Evolutionary conservation across 2,113 vertebrate genomes (phyloP), one percentile per base, ranked within the genome.

Genomic region (Bufo gargarizans): DNA sequence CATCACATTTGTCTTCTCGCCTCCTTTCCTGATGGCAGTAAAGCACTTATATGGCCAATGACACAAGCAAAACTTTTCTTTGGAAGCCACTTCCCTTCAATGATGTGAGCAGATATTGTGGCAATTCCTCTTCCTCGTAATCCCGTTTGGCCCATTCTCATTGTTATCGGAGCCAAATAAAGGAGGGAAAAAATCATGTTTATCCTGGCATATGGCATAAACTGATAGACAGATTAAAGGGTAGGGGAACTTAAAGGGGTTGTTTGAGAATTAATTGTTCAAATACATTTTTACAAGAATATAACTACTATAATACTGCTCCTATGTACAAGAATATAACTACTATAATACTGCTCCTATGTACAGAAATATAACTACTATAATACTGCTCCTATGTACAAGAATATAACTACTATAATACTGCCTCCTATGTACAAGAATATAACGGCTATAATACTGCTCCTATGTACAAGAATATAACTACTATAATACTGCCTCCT

Each of bases 81-180:
- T n/a, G 17, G 19, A 19, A 77, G 9, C 6, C 4, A 11, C 47
- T 47, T 49, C 14, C 47, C 19, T 53, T n/a, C 74, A 50, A 14
- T 77, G 45, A 77, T 50, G 19, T 1, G 50, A 78, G n/a, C 77
- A 6, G 50, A 78, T 56, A 78, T 78, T 78, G 20, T 10, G 1
- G 9, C 6, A 22, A 78, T 78, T 13, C 49, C 50, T 78, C 77
- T 77, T 78, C 7, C 20, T 1, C 12, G 4, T 56, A 56, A 78
- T 56, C 77, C 77, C 77, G 5, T 78, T 47, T 14, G 53, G n/a
- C 77, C n/a, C 77, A 78, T 78, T 78, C 76, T 77, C 49, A 77
- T 4, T 53, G 4, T 53, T 77, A 53, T 76, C 20, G 17, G 22
- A 69, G 72, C 43, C 6, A 7, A 43, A 12, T n/a, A 69, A 6